phyloP scores from a whole-genome alignment of 1,140 invertebrate genomes.

The Physella acuta region DNA sequence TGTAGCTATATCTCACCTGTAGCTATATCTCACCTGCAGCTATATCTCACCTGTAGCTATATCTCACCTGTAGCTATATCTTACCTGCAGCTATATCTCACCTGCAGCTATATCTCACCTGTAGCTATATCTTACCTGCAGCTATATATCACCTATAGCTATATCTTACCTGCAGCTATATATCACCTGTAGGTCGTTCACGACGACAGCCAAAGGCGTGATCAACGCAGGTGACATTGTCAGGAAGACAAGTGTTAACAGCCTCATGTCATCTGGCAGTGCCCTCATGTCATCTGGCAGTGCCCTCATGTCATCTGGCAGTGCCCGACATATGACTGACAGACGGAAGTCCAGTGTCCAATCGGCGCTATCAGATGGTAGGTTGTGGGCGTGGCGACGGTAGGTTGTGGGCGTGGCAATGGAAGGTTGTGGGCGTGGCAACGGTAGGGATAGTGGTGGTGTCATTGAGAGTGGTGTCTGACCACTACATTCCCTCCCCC shows the following conservation, averaged over 20 bases:
- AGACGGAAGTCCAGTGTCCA: background rate
- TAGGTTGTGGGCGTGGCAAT: background rate
- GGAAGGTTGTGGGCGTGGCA: background rate
- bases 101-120: too few relatives aligned
- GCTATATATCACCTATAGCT: too few relatives aligned
- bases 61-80: too few relatives aligned
- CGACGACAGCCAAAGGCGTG: slow-evolving; percentile 18
- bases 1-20: too few relatives aligned
- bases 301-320: too few relatives aligned
- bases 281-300: too few relatives aligned
- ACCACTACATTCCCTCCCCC: background rate
- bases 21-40: too few relatives aligned
- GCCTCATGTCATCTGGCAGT: slow-evolving; percentile 20
- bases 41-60: too few relatives aligned
- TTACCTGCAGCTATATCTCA: too few relatives aligned
- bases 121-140: too few relatives aligned
- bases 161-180: too few relatives aligned
- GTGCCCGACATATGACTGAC: background rate
- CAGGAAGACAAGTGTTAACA: slow-evolving; percentile 22
- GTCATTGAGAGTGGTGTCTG: background rate
- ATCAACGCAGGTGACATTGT: slow-evolving; percentile 21
- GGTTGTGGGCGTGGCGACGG: background rate
- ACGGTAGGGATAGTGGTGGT: background rate
- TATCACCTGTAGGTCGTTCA: slow-evolving; percentile 15
- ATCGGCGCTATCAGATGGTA: background rate